These are phyloP conservation scores for Liolophura sinensis DNA, from an alignment of 1,140 invertebrate species.

Conservation along the genomic window DNA sequence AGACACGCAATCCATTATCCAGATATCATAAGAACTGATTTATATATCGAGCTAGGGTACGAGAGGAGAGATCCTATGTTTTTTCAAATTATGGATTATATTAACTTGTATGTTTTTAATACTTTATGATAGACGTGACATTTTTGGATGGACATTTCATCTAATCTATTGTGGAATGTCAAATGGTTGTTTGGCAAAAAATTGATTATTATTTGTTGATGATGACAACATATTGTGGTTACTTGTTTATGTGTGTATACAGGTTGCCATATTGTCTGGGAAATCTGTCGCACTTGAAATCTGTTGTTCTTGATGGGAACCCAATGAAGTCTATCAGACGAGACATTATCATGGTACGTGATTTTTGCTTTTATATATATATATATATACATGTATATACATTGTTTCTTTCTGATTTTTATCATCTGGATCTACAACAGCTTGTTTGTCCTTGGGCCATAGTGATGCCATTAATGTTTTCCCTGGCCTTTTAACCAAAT, in stretches of 20 bases:
- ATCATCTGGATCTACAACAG: no score
- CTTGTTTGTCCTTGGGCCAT: no score
- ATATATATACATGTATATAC: no score
- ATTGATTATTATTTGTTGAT: slow-evolving; percentile 7
- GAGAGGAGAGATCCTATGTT: no score
- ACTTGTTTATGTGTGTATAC: slow-evolving; percentile 28
- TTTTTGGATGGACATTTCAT: not conserved
- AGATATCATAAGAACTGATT: no score
- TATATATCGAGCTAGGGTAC: no score
- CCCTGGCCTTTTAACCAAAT: no score
- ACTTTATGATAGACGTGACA: no score
- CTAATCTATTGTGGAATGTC: not conserved
- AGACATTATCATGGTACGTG: slow-evolving; percentile 54
- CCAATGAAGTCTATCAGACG: slow-evolving; percentile 65
- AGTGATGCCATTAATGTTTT: no score
- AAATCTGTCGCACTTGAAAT: slow-evolving; percentile 78
- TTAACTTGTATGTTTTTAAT: no score
- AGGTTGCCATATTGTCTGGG: slow-evolving; percentile 78
- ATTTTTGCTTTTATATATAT: not conserved
- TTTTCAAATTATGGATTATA: no score
- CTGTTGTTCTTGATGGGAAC: slow-evolving; percentile 83
- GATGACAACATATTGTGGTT: not conserved
- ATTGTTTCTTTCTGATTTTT: not conserved
- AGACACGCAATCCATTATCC: no score
- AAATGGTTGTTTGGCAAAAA: not conserved